Evolutionary conservation across 2,888 invertebrate species (phyloP).

Genomic region (Cryptocephalus moraei): DNA sequence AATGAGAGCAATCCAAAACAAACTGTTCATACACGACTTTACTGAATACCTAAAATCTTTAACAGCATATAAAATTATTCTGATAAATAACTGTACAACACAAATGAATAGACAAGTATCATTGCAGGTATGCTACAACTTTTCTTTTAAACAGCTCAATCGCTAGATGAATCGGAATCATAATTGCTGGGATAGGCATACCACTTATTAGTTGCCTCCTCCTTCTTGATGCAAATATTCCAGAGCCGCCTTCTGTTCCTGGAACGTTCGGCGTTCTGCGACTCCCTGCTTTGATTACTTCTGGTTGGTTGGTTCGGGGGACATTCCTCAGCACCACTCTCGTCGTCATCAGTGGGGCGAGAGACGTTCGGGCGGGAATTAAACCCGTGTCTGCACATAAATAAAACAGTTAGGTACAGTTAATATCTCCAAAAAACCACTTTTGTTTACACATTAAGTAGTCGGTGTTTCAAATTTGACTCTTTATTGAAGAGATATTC

Average conservation of each 20-base stretch:
- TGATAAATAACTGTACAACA: conserved; percentile 18
- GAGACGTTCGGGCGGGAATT: background rate
- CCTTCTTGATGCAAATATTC: conserved; percentile 13
- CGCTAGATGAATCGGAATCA: conserved; percentile 17
- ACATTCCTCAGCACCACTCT: conserved; percentile 1
- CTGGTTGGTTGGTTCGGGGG: background rate
- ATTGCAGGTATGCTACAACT: background rate
- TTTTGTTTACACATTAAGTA: no score
- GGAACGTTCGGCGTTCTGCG: conserved; percentile 1
- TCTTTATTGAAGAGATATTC: no score
- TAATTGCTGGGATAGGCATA: conserved; percentile 15
- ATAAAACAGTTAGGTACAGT: no score
- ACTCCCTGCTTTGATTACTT: conserved; percentile 2
- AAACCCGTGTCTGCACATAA: background rate
- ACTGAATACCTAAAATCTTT: conserved; percentile 1
- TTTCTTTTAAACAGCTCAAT: conserved; percentile 2
- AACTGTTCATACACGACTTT: no score
- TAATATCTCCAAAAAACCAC: no score
- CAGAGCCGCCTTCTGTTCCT: conserved; percentile 8
- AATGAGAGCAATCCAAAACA: no score
- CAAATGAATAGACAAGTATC: conserved; percentile 6
- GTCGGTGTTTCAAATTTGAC: no score
- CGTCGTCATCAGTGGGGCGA: background rate
- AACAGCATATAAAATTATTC: conserved; percentile 17
- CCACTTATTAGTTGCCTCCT: conserved; percentile 12